Evolutionary conservation across 2,797 vertebrate genomes (phyloP).

Genomic region (Ptychadena robeensis): DNA sequence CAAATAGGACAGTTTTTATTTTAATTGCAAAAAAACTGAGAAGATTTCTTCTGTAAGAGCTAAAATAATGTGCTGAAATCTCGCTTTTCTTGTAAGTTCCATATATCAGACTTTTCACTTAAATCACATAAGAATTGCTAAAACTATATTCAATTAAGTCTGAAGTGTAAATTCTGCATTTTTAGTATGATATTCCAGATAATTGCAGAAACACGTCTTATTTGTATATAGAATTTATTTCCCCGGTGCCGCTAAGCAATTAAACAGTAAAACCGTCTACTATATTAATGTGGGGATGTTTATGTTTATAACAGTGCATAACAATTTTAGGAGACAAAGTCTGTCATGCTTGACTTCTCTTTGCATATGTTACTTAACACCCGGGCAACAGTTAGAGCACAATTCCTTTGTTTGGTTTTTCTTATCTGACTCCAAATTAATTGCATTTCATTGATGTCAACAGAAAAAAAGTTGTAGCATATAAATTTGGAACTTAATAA

Average conservation of each 20-base stretch:
- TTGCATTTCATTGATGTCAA: neutral
- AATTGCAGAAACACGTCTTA: neutral
- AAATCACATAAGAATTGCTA: constrained; percentile 2
- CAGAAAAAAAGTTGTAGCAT: neutral
- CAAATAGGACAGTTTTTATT: neutral
- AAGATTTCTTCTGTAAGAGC: neutral
- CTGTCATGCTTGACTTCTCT: constrained; percentile 30
- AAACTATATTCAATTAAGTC: constrained; percentile 9
- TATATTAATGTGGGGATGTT: constrained; percentile 22
- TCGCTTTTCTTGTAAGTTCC: neutral
- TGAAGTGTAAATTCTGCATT: constrained; percentile 11
- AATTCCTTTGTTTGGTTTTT: neutral
- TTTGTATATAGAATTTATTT: constrained; percentile 13
- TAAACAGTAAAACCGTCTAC: constrained; percentile 31
- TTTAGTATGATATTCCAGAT: constrained; percentile 5
- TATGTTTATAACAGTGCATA: constrained; percentile 11
- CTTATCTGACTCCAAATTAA: constrained; percentile 10
- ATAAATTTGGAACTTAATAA: too few relatives aligned
- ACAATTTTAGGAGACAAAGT: constrained; percentile 30
- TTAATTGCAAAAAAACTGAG: neutral
- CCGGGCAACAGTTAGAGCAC: neutral
- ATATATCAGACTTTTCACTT: neutral
- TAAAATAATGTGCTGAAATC: neutral
- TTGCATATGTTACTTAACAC: constrained; percentile 16
- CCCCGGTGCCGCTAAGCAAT: constrained; percentile 18